Evolutionary conservation across 1,140 invertebrate species (phyloP).

Genomic region (Drosophila seguyi): DNA sequence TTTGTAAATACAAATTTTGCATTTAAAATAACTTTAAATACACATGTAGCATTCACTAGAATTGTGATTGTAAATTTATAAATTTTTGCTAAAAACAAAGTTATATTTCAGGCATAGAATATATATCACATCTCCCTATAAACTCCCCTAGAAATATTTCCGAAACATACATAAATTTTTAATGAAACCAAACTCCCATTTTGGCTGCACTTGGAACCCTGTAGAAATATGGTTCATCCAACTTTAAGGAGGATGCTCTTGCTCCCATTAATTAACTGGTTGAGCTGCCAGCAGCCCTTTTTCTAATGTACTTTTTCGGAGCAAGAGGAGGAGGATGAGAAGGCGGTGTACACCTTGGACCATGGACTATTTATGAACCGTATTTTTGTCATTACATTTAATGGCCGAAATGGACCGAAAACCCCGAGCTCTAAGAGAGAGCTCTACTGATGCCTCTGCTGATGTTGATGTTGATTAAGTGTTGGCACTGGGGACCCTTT

Average conservation of each 20-base stretch:
- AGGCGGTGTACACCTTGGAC: conserved; percentile 40
- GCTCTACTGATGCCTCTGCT: conserved; percentile 40
- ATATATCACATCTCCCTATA: not conserved
- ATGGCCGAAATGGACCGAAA: conserved; percentile 49
- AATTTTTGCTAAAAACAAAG: too few relatives aligned
- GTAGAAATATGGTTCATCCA: not conserved
- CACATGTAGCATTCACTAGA: too few relatives aligned
- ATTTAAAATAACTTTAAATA: too few relatives aligned
- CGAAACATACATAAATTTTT: too few relatives aligned
- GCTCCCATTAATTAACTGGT: conserved; percentile 12
- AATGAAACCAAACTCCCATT: not conserved
- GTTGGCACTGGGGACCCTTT: conserved; percentile 4
- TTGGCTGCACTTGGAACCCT: not conserved
- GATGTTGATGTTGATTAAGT: conserved; percentile 44
- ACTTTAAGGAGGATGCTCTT: not conserved
- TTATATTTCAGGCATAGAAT: not conserved
- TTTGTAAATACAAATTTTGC: too few relatives aligned
- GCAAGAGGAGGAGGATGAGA: not conserved
- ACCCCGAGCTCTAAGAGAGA: conserved; percentile 13
- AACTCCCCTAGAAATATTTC: too few relatives aligned
- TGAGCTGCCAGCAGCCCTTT: conserved; percentile 1
- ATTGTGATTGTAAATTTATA: too few relatives aligned
- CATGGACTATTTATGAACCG: conserved; percentile 3
- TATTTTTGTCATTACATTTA: conserved; percentile 77
- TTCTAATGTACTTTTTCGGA: not conserved